Percentiles rank a stretch among this genome's conserved stretches.
Evolutionary conservation across 2,113 vertebrate species (phyloP).

Genomic region (Phalacrocorax carbo): DNA sequence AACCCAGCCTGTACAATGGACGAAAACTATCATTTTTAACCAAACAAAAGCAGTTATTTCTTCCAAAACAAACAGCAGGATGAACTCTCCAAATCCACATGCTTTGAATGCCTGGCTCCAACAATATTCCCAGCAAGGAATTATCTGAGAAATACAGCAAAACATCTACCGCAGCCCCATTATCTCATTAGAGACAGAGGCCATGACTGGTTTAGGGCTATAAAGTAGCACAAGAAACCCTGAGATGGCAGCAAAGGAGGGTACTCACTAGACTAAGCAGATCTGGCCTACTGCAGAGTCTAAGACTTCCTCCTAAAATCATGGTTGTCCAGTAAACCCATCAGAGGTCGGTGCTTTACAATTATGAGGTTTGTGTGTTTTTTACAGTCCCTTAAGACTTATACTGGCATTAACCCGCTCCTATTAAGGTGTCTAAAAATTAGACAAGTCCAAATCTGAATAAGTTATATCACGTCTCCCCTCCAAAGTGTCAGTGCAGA

Average conservation of each 20-base stretch:
- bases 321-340: neutral
- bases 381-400: neutral
- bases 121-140: neutral
- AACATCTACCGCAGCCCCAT: neutral
- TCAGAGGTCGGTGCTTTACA: neutral
- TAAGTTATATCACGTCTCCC: neutral
- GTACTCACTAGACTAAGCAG: neutral
- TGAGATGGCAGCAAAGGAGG: neutral
- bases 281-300: neutral
- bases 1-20: neutral
- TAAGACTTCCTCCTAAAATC: neutral
- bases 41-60: neutral
- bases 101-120: neutral
- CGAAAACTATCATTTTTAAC: neutral
- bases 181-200: neutral
- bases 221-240: neutral
- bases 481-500: neutral
- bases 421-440: neutral
- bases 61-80: neutral
- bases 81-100: neutral
- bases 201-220: neutral
- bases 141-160: neutral
- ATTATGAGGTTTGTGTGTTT: rapidly evolving
- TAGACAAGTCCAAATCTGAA: neutral
- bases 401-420: neutral